These are phyloP conservation scores for Helicoverpa armigera DNA, from an alignment of 1,140 invertebrate species.

Conservation along the genomic window DNA sequence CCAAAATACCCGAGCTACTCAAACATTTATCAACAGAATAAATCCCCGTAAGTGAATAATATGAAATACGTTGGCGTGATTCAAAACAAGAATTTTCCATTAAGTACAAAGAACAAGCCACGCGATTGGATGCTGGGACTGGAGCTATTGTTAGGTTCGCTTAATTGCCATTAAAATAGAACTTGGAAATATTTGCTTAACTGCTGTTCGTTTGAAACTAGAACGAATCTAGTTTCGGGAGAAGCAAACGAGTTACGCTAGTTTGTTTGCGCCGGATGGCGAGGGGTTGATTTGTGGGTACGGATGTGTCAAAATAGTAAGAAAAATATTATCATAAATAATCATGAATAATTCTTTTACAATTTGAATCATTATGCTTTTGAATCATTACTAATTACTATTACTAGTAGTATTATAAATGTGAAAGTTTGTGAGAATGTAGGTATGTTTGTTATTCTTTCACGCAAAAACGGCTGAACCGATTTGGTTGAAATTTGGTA, in stretches of 20 bases:
- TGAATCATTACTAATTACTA: too few species aligned
- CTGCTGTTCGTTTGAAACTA: background rate
- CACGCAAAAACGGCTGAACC: too few species aligned
- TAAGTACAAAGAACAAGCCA: background rate
- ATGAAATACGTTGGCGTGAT: background rate
- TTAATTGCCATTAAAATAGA: background rate
- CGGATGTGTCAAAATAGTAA: too few species aligned
- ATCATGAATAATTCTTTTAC: too few species aligned
- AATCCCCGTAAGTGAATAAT: background rate
- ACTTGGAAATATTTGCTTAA: background rate
- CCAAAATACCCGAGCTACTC: background rate
- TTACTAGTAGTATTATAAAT: too few species aligned
- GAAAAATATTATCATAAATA: too few species aligned
- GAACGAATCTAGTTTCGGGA: background rate
- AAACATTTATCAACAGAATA: slow-evolving; percentile 12
- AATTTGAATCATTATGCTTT: too few species aligned
- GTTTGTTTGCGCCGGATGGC: background rate
- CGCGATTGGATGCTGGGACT: background rate
- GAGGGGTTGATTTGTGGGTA: too few species aligned
- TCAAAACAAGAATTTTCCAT: slow-evolving; percentile 17
- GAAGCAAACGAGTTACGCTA: background rate
- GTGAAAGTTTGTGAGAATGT: too few species aligned
- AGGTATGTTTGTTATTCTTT: too few species aligned
- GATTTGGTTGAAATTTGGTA: too few species aligned
- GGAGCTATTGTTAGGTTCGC: background rate